These are phyloP conservation scores for Carassius auratus DNA, from an alignment of 2,113 vertebrate species.

Conservation along the genomic window DNA sequence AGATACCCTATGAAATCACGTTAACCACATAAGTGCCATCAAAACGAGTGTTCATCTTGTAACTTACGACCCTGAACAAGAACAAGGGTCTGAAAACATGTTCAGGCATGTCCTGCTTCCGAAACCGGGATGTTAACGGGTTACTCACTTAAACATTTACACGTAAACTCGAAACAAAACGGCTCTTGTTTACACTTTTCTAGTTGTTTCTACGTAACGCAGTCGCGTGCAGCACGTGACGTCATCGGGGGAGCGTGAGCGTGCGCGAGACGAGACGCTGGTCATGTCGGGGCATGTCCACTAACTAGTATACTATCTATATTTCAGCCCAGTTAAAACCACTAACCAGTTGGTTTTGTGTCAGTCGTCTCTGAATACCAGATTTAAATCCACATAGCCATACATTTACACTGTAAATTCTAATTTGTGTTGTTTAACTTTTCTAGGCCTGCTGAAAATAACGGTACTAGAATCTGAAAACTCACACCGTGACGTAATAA, in stretches of 20 bases:
- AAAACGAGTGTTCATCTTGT: too few species aligned
- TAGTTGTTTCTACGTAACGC: background rate
- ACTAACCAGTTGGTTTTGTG: background rate
- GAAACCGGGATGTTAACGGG: background rate
- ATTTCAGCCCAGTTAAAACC: background rate
- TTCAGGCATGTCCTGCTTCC: background rate
- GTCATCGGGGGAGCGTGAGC: constrained; percentile 36
- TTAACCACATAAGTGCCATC: too few species aligned
- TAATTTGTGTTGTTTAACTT: background rate
- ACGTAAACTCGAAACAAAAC: background rate
- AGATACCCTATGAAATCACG: too few species aligned
- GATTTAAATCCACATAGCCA: too few species aligned
- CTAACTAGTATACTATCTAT: background rate
- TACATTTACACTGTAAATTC: too few species aligned
- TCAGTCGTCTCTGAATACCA: background rate
- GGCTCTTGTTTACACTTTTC: background rate
- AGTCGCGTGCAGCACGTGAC: background rate
- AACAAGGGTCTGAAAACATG: background rate
- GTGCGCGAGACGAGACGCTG: background rate
- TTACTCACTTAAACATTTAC: background rate
- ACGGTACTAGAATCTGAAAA: background rate
- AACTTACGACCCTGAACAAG: too few species aligned
- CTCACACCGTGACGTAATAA: background rate
- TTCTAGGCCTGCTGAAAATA: background rate
- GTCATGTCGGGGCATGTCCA: constrained; percentile 49